Base-by-base conservation (phyloP, 2,888 invertebrate species). In the Melinopterus prodromus region DNA sequence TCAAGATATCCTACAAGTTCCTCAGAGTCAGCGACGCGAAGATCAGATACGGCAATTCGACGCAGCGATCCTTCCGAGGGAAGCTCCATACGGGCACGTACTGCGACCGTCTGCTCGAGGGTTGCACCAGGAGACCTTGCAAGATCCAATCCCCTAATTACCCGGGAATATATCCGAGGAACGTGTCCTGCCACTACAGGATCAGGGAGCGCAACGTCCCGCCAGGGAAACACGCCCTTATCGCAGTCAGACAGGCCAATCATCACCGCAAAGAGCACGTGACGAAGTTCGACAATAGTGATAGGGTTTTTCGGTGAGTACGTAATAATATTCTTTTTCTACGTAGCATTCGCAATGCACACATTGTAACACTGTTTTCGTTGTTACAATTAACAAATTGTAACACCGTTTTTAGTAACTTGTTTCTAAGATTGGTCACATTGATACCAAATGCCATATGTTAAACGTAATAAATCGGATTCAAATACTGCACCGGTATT, bases 61-160 rank as follows among this genome's bases (percentile, higher is more conserved):
- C 93, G 15, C 91, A 93, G 86, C 92, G 91, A 81, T 94, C 94
- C 81, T 95, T 95, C 93, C 90, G 96, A 77, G 96, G 96, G 35
- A 94, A 95, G 85, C 90, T 94, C 80, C 93, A 95, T 77, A 91
- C 93, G 16, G 95, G 94, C 83, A 94, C 94, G 82, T 95, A 95
- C 89, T 96, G 96, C 89, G 95, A 96, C 90, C 92, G 95, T 86
- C 92, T 95, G 85, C 92, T 96, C 85, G 95, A 94, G 86, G 94
- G 94, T 88, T 96, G 96, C 88, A 94, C 94, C 89, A 91, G 93
- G 81, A 89, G 89, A 53, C 86, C 87, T 7, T 90, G 90, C 89
- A 93, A 95, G 82, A 93, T 96, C 81, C 95, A 96, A 89, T 96
- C 96, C 35, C 97, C 97, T 12, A 97, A 97, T 91, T 97, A 95